Base-by-base conservation (phyloP, 2,888 invertebrate species). In the Oligia fasciuncula region DNA sequence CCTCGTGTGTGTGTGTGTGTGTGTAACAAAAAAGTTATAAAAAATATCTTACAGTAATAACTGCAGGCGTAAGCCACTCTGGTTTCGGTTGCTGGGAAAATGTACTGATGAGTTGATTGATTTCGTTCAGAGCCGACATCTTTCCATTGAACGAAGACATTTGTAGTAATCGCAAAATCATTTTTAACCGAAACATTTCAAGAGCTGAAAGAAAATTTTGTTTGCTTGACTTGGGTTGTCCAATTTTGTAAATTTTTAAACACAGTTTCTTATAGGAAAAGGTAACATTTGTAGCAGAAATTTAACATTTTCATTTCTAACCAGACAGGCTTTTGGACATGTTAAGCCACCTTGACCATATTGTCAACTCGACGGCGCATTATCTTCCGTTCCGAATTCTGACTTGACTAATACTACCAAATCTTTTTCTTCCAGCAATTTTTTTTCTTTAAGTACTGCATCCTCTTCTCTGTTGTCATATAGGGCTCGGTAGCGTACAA, bases 91-190 rank as follows among this genome's bases (percentile, higher is more conserved):
- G 99, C 94, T 99, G 99, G 78, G 98, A 98, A 81, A 99, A 99
- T 91, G 98, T 98, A 80, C 98, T 98, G 87, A 99, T 98, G 73
- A 99, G 98, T 97, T 99, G 99, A 96, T 99, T 99, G 80, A 99
- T 99, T 97, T 99, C 99, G 95, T 99, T 99, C 85, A 99, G 97
- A 43, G 99, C 99, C 92, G 99, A 99, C 99, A 99, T 99, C 97
- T 99, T 99, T 62, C 99, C 99, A 96, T 99, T 99, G 94, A 99
- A 99, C 76, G 99, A 99, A 46, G 99, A 99, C 94, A 99, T 99
- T 97, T 99, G 99, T 87, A 99, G 96, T 91, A 99, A 98, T 93
- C 99, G 95, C 89, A 99, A 97, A 92, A 99, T 99, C 99, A 99
- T 99, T 97, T 99, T 99, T 89, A 99, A 97, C 90, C 99, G 97